Evolutionary conservation across 2,113 vertebrate genomes (phyloP), one percentile per base, ranked within the genome.

Genomic region (Casuarius casuarius): DNA sequence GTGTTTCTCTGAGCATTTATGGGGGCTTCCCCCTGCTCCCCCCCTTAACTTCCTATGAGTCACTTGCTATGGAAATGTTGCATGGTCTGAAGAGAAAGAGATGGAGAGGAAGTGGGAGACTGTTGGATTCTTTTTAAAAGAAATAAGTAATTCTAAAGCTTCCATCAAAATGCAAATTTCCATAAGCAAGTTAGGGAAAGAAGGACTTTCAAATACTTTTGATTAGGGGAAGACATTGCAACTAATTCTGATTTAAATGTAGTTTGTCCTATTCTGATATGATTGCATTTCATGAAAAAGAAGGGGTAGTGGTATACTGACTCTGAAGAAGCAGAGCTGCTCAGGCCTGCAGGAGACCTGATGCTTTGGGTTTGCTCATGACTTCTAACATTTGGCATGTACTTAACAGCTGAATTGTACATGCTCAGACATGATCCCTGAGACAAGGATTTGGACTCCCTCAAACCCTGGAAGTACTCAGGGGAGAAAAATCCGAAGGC

Each of bases 31-130:
- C 56, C 42, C 38, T 38, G 38, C 58, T 7, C 46, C 1, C n/a
- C 52, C 12, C 56, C 42, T n/a, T 54, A 66, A 38, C 38, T 59
- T 48, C 33, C 51, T 6, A 0, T 65, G 38, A 40, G n/a, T 38
- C 35, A 23, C 26, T 52, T 54, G 28, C 70, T 29, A 3, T 58
- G 76, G 52, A 40, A 33, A 40, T 18, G 44, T 35, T 33, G 26
- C 0, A 1, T 61, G 72, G 48, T n/a, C 26, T 0, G 0, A 28
- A 51, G 68, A 23, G 59, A 21, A 38, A 12, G 48, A 67, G 40
- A 25, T 8, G 21, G 52, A 7, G 52, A 15, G 28, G 9, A 75
- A 42, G 72, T 26, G 77, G 58, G 51, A 61, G 59, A 35, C 23
- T 62, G 61, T 35, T 16, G 20, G 5, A 2, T 52, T 48, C 17